Conservation (phyloP, 2,797 vertebrate genomes). For the Myotis pilosus region DNA sequence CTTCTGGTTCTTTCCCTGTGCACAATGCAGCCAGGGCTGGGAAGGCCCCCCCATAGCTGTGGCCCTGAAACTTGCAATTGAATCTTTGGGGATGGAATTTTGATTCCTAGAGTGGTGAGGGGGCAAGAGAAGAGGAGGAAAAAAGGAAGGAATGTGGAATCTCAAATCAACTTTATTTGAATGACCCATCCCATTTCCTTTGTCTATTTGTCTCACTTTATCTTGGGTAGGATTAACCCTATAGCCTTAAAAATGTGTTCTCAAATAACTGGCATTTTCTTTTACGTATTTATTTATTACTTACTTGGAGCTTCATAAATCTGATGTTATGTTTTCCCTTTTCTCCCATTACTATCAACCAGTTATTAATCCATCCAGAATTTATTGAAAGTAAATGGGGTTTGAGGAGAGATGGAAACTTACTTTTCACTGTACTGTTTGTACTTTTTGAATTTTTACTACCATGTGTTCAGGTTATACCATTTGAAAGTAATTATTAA, state of each 20-base stretch:
- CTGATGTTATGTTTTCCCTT: neutral
- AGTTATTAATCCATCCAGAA: neutral
- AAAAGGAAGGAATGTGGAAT: slow-evolving; percentile 30
- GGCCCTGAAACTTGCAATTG: neutral
- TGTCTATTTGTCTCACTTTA: slow-evolving; percentile 29
- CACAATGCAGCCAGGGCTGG: neutral
- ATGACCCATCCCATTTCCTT: slow-evolving; percentile 10
- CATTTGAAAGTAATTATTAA: slow-evolving; percentile 1
- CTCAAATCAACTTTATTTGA: slow-evolving; percentile 24
- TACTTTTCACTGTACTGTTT: slow-evolving; percentile 15
- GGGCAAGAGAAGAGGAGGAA: neutral
- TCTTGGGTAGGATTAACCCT: neutral
- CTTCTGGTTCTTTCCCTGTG: neutral
- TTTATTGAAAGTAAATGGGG: neutral
- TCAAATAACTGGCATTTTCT: slow-evolving; percentile 11
- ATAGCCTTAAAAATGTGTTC: slow-evolving; percentile 18
- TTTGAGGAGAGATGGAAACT: slow-evolving; percentile 1
- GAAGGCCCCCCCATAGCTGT: neutral
- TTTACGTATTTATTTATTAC: neutral
- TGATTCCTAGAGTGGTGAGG: neutral
- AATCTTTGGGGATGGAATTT: slow-evolving; percentile 26
- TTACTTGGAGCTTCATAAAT: slow-evolving; percentile 15
- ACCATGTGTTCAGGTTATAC: neutral
- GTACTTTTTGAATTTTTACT: neutral
- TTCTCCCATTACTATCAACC: neutral